Percentiles rank a stretch among this genome's conserved stretches.
These are phyloP conservation scores for Apodemia duryi DNA, from an alignment of 2,888 invertebrate species.

Conservation along the genomic window DNA sequence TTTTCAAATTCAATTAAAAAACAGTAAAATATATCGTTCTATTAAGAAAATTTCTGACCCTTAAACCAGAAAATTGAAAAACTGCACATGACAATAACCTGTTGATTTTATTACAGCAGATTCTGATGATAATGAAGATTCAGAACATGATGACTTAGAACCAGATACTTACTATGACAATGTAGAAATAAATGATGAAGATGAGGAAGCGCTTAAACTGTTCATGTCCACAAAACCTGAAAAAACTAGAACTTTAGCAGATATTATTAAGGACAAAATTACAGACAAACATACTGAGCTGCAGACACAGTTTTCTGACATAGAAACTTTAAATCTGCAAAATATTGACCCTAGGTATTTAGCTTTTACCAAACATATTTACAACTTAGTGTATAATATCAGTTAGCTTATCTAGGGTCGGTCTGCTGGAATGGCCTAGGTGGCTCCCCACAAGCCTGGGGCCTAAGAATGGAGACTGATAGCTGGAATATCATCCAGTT, in stretches of 20 bases:
- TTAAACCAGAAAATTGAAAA: too few relatives aligned
- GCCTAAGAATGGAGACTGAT: too few relatives aligned
- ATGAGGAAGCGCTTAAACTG: conserved; percentile 90
- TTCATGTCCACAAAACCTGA: conserved; percentile 80
- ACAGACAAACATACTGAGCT: conserved; percentile 95
- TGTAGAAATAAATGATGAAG: conserved; percentile 90
- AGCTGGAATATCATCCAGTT: too few relatives aligned
- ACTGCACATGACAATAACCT: background rate
- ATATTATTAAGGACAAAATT: conserved; percentile 95
- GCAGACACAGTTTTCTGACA: conserved; percentile 90
- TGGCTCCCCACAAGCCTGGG: too few relatives aligned
- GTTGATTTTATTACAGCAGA: background rate
- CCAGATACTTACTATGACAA: conserved; percentile 84
- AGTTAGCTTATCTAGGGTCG: too few relatives aligned
- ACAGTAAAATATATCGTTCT: too few relatives aligned
- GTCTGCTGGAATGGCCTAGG: too few relatives aligned
- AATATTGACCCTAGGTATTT: conserved; percentile 86
- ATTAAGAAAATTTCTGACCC: too few relatives aligned
- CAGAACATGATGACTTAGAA: conserved; percentile 75
- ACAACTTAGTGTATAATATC: too few relatives aligned
- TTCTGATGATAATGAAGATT: conserved; percentile 57
- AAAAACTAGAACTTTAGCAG: conserved; percentile 87
- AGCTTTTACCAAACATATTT: background rate
- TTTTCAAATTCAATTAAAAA: too few relatives aligned
- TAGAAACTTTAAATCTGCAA: conserved; percentile 85